These are phyloP conservation scores for Phocoena sinus DNA, from an alignment of 2,113 vertebrate genomes.

Conservation along the genomic window DNA sequence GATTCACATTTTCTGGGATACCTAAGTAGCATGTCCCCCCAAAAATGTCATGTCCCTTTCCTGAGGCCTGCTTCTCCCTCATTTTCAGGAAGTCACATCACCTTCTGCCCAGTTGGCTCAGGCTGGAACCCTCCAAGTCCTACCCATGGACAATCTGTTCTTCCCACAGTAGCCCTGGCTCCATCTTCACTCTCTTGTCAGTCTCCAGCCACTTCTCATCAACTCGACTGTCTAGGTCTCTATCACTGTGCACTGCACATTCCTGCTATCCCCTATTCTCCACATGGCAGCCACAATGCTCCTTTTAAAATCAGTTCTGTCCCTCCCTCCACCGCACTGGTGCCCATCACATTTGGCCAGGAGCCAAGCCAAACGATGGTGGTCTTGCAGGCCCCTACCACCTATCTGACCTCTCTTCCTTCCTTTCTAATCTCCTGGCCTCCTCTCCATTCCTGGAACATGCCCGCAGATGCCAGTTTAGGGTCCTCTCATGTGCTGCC, in stretches of 20 bases:
- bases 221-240: neutral
- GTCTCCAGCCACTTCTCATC: neutral
- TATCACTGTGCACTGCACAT: rapidly evolving
- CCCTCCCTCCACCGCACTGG: neutral
- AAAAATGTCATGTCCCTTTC: neutral
- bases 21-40: neutral
- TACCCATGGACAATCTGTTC: neutral
- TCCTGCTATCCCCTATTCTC: neutral
- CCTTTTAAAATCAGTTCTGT: neutral
- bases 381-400: neutral
- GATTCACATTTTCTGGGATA: neutral
- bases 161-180: neutral
- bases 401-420: neutral
- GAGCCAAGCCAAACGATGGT: neutral
- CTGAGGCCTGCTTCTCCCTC: neutral
- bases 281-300: neutral
- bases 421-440: neutral
- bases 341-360: neutral
- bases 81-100: neutral
- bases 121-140: neutral
- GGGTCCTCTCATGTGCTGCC: neutral
- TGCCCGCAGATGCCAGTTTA: neutral
- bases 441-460: neutral
- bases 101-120: neutral
- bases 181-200: neutral